phyloP scores from a whole-genome alignment of 2,888 invertebrate species.

The Oscheius sp. region DNA sequence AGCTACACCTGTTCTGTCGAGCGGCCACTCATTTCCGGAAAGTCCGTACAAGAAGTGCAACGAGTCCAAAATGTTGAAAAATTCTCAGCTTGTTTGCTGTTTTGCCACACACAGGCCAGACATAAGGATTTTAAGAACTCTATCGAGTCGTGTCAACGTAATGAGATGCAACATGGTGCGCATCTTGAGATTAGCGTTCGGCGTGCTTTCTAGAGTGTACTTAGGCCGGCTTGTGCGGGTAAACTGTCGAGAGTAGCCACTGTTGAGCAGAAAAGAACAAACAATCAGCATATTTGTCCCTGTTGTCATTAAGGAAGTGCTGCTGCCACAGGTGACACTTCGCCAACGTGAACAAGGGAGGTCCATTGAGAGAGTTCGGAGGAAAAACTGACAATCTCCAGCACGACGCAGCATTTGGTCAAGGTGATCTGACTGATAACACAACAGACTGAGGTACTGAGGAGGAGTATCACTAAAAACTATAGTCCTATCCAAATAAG shows the following conservation, averaged over 20 bases:
- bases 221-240: constrained; percentile 31
- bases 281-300: constrained; percentile 25
- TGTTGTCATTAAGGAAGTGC: constrained; percentile 29
- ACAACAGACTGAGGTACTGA: too few species aligned
- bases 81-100: constrained; percentile 1
- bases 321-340: constrained; percentile 27
- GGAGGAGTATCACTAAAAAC: too few species aligned
- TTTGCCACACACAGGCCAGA: neutral
- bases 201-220: constrained; percentile 27
- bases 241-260: constrained; percentile 29
- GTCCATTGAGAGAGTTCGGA: too few species aligned
- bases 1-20: constrained; percentile 4
- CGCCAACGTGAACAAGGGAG: constrained; percentile 20
- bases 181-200: constrained; percentile 32
- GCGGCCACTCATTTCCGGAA: neutral
- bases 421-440: too few species aligned
- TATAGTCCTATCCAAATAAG: too few species aligned
- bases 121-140: neutral
- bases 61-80: neutral
- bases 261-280: constrained; percentile 32
- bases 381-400: too few species aligned
- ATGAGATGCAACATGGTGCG: constrained; percentile 30
- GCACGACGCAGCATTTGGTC: too few species aligned
- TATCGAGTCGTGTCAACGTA: constrained; percentile 20
- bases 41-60: neutral